These are phyloP conservation scores for Felis catus DNA, from an alignment of 2,113 vertebrate species.

Conservation along the genomic window DNA sequence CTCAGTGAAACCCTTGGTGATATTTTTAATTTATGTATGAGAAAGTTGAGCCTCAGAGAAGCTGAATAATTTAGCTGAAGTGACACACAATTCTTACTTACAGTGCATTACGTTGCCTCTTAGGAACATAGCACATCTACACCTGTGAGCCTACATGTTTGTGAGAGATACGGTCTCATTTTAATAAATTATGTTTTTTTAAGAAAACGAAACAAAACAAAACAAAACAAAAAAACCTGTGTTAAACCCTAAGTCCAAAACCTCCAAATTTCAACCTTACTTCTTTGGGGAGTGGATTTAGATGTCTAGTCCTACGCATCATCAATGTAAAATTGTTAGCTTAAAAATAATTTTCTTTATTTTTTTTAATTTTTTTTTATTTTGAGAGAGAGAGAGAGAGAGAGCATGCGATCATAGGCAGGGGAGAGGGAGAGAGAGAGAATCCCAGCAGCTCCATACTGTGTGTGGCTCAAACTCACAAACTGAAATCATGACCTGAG, in stretches of 20 bases:
- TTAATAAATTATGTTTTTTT: not conserved
- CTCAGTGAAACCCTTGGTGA: not conserved
- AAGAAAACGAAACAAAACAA: not conserved
- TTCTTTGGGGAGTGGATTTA: not conserved
- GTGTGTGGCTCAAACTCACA: too few species aligned
- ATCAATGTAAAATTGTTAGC: not conserved
- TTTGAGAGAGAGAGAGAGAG: too few species aligned
- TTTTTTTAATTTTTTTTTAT: too few species aligned
- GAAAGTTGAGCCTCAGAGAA: slow-evolving; percentile 25
- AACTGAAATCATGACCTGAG: too few species aligned
- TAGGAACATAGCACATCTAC: too few species aligned
- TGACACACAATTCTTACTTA: not conserved
- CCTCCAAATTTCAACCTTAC: not conserved
- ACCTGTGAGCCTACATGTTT: not conserved
- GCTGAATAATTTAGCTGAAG: slow-evolving; percentile 20
- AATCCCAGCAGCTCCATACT: too few species aligned
- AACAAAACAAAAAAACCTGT: not conserved
- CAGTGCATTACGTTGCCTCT: not conserved
- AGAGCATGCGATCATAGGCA: too few species aligned
- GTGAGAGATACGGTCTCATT: not conserved
- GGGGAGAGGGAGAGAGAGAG: too few species aligned
- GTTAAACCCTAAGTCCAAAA: not conserved
- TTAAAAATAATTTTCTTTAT: not conserved
- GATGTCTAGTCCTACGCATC: not conserved
- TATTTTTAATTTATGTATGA: not conserved